Conservation (phyloP, 2,113 vertebrate genomes). For the Hyaena hyaena region DNA sequence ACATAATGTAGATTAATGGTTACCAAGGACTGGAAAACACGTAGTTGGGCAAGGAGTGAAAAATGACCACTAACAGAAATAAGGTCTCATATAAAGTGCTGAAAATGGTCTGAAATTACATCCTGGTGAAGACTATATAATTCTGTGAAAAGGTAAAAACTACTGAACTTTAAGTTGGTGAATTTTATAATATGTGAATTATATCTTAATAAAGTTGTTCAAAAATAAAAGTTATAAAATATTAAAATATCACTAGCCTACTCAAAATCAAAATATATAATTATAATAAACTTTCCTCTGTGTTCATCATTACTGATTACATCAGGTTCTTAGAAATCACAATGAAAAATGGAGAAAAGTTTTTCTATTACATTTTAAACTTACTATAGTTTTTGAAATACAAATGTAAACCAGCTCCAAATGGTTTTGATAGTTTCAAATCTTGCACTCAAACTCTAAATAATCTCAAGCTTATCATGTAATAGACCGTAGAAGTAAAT, state of each 20-base stretch:
- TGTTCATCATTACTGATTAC: background rate
- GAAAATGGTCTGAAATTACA: background rate
- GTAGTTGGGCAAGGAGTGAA: background rate
- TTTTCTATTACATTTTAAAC: background rate
- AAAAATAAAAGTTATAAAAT: slow-evolving; percentile 13
- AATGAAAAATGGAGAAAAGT: background rate
- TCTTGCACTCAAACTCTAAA: background rate
- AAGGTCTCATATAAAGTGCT: background rate
- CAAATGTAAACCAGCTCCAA: background rate
- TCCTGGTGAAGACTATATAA: background rate
- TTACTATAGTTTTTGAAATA: background rate
- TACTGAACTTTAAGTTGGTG: background rate
- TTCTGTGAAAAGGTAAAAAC: background rate
- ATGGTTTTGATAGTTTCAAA: background rate
- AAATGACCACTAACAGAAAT: background rate
- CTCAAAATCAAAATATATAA: background rate
- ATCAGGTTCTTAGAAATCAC: background rate
- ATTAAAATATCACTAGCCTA: background rate
- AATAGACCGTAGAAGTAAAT: background rate
- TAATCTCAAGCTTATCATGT: background rate
- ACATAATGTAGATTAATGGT: background rate
- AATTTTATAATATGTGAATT: background rate
- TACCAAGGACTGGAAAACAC: background rate
- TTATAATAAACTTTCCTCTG: background rate
- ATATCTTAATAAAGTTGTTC: background rate